Conservation (phyloP, 2,797 vertebrate species). For the Sorex maritimensis region DNA sequence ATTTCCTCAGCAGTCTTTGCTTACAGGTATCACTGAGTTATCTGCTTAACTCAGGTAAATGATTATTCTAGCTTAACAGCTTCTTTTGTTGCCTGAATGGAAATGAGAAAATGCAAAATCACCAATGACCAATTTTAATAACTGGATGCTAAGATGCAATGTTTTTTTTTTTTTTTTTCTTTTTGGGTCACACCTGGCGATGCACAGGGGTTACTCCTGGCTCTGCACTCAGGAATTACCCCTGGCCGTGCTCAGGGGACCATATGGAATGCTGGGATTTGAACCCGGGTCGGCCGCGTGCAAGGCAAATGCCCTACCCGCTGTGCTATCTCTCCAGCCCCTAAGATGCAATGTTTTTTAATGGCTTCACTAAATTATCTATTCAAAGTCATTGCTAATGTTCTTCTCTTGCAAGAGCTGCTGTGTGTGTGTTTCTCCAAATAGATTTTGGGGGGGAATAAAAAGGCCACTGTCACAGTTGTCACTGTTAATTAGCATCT, state of each 20-base stretch:
- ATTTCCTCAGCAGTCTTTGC: not conserved
- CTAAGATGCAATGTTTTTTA: not conserved
- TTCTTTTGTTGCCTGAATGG: not conserved
- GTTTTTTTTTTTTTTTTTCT: too few relatives aligned
- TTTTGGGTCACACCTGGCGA: too few relatives aligned
- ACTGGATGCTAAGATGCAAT: not conserved
- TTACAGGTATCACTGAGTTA: fast-evolving
- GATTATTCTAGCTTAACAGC: not conserved
- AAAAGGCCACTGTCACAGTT: not conserved
- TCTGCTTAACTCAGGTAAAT: not conserved
- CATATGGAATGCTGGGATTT: too few relatives aligned
- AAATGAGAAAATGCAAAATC: constrained; percentile 21
- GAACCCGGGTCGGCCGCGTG: too few relatives aligned
- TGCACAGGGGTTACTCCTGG: too few relatives aligned
- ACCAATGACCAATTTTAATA: not conserved
- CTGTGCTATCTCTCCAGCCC: too few relatives aligned
- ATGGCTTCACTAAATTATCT: not conserved
- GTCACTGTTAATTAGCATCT: constrained; percentile 76
- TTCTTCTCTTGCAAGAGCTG: not conserved
- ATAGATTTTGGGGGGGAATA: not conserved
- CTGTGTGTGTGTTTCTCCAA: constrained; percentile 15
- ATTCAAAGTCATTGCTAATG: not conserved
- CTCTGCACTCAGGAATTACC: too few relatives aligned
- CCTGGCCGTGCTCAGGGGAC: too few relatives aligned
- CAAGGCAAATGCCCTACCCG: too few relatives aligned